Percentiles rank a stretch among this genome's conserved stretches.
phyloP scores from a whole-genome alignment of 2,113 vertebrate genomes.

The Andinoacara biseriatus region DNA sequence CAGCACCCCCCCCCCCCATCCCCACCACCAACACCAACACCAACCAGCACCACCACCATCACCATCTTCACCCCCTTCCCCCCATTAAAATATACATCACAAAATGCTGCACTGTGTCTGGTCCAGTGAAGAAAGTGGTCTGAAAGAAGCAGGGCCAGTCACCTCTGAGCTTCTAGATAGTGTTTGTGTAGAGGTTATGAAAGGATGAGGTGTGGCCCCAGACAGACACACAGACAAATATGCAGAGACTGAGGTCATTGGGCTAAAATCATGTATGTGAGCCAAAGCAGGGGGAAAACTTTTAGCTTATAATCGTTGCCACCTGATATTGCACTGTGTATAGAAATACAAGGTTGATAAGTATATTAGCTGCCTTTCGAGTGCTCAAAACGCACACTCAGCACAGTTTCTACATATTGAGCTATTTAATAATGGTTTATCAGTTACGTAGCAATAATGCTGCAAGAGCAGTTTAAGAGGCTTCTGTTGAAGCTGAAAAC shows the following conservation, averaged over 20 bases:
- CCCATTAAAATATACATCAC: constrained; percentile 59
- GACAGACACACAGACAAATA: constrained; percentile 57
- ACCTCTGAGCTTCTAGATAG: constrained; percentile 18
- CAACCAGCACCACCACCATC: constrained; percentile 13
- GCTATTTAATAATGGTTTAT: background rate
- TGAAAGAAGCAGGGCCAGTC: constrained; percentile 31
- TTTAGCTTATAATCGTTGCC: constrained; percentile 11
- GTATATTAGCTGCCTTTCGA: background rate
- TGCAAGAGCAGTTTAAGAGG: background rate
- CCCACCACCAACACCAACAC: no score
- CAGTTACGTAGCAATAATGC: background rate
- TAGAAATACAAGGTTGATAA: background rate
- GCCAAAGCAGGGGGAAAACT: constrained; percentile 58
- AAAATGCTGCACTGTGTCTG: constrained; percentile 50
- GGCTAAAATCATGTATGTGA: constrained; percentile 41
- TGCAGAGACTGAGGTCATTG: constrained; percentile 42
- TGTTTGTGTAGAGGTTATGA: constrained; percentile 27
- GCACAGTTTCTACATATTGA: background rate
- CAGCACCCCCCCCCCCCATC: constrained; percentile 16
- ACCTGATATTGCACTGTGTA: background rate
- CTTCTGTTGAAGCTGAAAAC: background rate
- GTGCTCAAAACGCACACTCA: background rate
- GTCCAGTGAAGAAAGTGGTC: constrained; percentile 14
- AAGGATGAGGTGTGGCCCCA: constrained; percentile 22
- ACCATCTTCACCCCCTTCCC: constrained; percentile 27